These are phyloP conservation scores for Himalopsyche tibetana DNA, from an alignment of 2,888 invertebrate genomes.

Conservation along the genomic window DNA sequence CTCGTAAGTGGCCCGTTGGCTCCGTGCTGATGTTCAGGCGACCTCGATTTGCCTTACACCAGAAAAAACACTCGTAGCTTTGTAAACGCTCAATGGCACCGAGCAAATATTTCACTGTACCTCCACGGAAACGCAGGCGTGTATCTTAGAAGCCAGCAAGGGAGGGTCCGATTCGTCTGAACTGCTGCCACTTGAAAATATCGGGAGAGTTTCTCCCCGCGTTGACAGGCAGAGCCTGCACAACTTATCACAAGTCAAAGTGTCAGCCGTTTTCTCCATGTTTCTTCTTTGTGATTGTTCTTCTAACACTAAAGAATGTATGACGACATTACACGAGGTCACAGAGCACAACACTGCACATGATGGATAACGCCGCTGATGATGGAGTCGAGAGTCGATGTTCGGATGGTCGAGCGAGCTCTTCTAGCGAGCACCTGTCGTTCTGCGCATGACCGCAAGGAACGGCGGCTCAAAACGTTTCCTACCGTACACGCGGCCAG, in stretches of 20 bases:
- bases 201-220: conserved; percentile 79
- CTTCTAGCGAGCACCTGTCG: conserved; percentile 74
- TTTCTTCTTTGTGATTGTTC: conserved; percentile 43
- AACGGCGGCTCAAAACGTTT: conserved; percentile 17
- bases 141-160: conserved; percentile 80
- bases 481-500: conserved; percentile 36
- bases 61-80: conserved; percentile 70
- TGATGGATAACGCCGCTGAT: conserved; percentile 78
- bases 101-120: conserved; percentile 70
- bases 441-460: conserved; percentile 77
- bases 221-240: conserved; percentile 81
- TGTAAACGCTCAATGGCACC: conserved; percentile 63
- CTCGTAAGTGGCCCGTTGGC: conserved; percentile 75
- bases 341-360: conserved; percentile 76
- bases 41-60: conserved; percentile 69
- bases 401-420: conserved; percentile 75
- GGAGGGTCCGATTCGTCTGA: conserved; percentile 76
- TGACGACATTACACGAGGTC: conserved; percentile 56
- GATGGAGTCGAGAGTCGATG: conserved; percentile 78
- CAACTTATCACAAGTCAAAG: conserved; percentile 70
- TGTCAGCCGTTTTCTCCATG: conserved; percentile 56
- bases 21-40: conserved; percentile 69
- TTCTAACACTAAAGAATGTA: conserved; percentile 1
- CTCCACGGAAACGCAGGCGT: conserved; percentile 81
- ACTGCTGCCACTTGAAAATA: conserved; percentile 79